Evolutionary conservation across 2,797 vertebrate genomes (phyloP), one percentile per base, ranked within the genome.

Genomic region (Acridotheres tristis): DNA sequence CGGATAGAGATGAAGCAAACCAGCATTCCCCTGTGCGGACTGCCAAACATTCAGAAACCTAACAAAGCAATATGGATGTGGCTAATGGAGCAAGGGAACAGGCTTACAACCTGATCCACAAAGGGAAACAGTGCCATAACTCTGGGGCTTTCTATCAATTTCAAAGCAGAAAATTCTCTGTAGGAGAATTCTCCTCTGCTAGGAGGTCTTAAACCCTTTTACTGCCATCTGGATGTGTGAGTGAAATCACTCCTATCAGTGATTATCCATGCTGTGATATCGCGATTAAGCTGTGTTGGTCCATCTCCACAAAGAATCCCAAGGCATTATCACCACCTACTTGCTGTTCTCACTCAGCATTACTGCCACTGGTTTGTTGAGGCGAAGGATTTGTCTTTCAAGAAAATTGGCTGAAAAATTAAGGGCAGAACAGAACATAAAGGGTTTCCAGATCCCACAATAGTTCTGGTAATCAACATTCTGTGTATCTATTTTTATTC

Each of bases 401-500:
- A 74, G 61, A 9, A 79, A 90, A 83, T 3, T 91, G 16, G 30
- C 27, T 91, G 57, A 83, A 95, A 85, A 91, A 67, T 38, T 65
- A 89, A 89, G 68, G 43, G 17, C 40, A 89, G 20, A 55, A 80
- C 0, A 16, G 40, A 51, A 79, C 3, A 47, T 42, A 69, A 84
- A 85, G 7, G 3, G 19, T 53, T 73, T 87, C 53, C 22, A 85
- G 47, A 80, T 54, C n/a, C 21, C 62, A 88, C 51, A 50, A 55
- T 75, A 73, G 10, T 87, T 78, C 32, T 13, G 1, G 34, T 79
- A 54, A 87, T 50, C 38, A 85, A 2, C 27, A 67, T 68, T 90
- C 34, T 32, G 7, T 38, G 54, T 45, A 77, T 14, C 78, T 96
- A 92, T 83, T 96, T 92, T 94, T 80, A 92, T 34, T 51, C 43